These are phyloP conservation scores for Pterocles gutturalis DNA, from an alignment of 2,113 vertebrate species.

Conservation along the genomic window DNA sequence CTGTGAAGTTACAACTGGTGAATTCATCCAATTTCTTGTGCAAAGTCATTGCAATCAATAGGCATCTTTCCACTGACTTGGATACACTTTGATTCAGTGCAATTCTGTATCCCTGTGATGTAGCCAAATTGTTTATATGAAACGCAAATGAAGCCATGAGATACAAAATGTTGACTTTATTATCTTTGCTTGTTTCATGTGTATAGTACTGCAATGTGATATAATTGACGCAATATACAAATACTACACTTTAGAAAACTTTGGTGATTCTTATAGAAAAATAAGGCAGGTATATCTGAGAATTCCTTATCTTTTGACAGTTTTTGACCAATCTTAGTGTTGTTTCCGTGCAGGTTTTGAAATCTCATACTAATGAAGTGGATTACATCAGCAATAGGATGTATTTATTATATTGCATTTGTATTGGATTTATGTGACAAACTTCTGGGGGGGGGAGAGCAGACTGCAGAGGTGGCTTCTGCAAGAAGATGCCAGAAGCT, in stretches of 20 bases:
- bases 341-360: neutral
- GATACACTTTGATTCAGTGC: neutral
- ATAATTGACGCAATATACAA: neutral
- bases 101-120: neutral
- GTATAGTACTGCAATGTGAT: neutral
- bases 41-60: neutral
- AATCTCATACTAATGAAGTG: neutral
- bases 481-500: neutral
- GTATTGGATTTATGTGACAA: neutral
- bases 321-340: neutral
- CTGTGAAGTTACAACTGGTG: neutral
- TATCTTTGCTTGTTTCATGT: neutral
- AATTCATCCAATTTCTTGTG: neutral
- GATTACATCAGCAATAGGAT: accelerated
- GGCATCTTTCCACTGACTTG: neutral
- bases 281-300: neutral
- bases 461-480: neutral
- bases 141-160: neutral
- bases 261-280: neutral
- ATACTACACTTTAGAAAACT: neutral
- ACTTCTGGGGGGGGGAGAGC: accelerated
- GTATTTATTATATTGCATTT: neutral
- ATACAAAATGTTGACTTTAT: neutral
- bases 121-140: neutral
- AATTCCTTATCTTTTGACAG: neutral